phyloP scores from a whole-genome alignment of 2,797 vertebrate genomes.

The Tiaroga cobitis region DNA sequence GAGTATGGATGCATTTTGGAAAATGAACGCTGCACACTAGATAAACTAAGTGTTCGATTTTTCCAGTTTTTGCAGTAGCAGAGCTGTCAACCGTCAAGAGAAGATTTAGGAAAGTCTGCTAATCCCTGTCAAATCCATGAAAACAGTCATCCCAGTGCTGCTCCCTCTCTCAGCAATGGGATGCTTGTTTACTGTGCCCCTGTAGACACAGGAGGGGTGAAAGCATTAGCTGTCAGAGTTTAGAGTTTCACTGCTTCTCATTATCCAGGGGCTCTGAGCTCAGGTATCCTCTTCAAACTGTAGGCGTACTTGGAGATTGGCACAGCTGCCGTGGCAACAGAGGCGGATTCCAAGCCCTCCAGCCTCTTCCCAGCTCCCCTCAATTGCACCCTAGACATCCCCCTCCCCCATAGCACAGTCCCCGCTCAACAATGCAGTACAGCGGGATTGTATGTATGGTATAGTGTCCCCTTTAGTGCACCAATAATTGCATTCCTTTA shows the following conservation, averaged over 20 bases:
- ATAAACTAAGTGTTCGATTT: constrained; percentile 3
- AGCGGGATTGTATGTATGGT: constrained; percentile 10
- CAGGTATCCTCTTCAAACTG: constrained; percentile 82
- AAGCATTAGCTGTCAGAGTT: constrained; percentile 73
- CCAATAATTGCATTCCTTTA: background rate
- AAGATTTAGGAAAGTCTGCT: constrained; percentile 42
- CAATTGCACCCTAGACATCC: constrained; percentile 58
- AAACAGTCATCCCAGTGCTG: constrained; percentile 18
- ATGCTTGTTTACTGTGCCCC: constrained; percentile 36
- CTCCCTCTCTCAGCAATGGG: constrained; percentile 20
- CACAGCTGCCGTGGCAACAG: constrained; percentile 69
- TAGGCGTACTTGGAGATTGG: constrained; percentile 71
- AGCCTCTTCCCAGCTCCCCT: constrained; percentile 69
- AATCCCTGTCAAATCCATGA: constrained; percentile 37
- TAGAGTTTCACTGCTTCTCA: constrained; percentile 82
- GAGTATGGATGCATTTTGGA: constrained; percentile 56
- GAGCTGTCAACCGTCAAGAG: constrained; percentile 25
- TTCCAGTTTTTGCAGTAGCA: background rate
- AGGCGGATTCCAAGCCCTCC: constrained; percentile 70
- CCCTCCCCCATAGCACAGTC: constrained; percentile 43
- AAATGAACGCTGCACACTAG: constrained; percentile 2
- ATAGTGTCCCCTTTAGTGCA: background rate
- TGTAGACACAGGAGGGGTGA: constrained; percentile 56
- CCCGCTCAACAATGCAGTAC: constrained; percentile 50
- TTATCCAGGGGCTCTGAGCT: constrained; percentile 81